Evolutionary conservation across 1,140 invertebrate genomes (phyloP).

Genomic region (Thaumatotibia leucotreta): DNA sequence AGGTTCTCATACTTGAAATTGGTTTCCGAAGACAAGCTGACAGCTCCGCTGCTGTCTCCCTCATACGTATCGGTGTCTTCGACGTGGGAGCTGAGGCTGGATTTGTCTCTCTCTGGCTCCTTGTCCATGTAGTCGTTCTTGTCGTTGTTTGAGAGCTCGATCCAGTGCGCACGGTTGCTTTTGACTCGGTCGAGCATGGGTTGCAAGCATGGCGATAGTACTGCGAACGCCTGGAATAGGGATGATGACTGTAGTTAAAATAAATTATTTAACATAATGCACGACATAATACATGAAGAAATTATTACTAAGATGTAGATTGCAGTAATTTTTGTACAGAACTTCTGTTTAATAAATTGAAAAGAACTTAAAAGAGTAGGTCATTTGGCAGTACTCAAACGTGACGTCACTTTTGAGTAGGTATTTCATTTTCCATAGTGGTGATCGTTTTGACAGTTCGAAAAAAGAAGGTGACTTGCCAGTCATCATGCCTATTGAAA

Average conservation of each 20-base stretch:
- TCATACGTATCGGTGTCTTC: conserved; percentile 64
- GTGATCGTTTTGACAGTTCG: no score
- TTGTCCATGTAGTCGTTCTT: conserved; percentile 42
- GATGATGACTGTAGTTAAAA: background rate
- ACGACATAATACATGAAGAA: no score
- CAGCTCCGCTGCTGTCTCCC: conserved; percentile 64
- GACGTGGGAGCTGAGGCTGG: conserved; percentile 58
- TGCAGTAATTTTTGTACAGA: no score
- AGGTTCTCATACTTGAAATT: conserved; percentile 69
- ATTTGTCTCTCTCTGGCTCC: conserved; percentile 48
- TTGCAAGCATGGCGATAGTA: conserved; percentile 85
- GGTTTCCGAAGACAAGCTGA: conserved; percentile 62
- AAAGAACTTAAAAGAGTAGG: no score
- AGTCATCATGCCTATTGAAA: no score
- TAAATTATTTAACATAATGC: no score
- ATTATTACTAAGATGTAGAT: no score
- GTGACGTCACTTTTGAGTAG: no score
- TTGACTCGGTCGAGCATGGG: conserved; percentile 90
- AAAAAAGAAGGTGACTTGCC: no score
- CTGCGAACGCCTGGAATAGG: conserved; percentile 86
- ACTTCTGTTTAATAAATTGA: no score
- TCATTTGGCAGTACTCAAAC: no score
- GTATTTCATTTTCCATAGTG: no score
- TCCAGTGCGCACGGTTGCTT: conserved; percentile 89
- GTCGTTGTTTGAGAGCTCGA: conserved; percentile 81